phyloP scores from a whole-genome alignment of 2,888 invertebrate species.

The Eustalomyia histrio region DNA sequence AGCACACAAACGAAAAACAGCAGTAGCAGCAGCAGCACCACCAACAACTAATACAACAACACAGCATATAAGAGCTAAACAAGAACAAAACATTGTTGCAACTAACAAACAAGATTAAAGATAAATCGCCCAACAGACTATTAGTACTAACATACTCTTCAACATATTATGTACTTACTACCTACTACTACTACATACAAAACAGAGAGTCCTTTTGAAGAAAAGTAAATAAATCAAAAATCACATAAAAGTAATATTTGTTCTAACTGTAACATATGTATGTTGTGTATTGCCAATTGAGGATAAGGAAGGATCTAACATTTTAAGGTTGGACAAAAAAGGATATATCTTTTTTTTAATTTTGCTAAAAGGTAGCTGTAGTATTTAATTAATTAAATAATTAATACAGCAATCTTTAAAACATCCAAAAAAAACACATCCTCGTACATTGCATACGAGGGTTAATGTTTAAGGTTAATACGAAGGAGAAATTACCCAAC shows the following conservation, averaged over 20 bases:
- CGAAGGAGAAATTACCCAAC: too few relatives aligned
- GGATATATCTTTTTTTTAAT: neutral
- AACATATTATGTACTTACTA: neutral
- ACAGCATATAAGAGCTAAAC: constrained; percentile 9
- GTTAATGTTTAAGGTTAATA: neutral
- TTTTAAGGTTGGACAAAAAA: constrained; percentile 12
- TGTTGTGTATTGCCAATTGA: too few relatives aligned
- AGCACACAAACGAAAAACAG: constrained; percentile 9
- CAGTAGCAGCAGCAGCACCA: neutral
- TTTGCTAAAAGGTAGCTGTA: constrained; percentile 11
- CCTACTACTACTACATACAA: neutral
- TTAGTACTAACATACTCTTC: neutral
- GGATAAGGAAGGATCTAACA: too few relatives aligned
- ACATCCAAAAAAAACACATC: neutral
- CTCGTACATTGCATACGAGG: neutral
- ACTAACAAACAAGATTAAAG: constrained; percentile 9
- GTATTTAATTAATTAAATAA: constrained; percentile 41
- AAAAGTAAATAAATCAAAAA: constrained; percentile 10
- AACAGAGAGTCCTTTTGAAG: neutral
- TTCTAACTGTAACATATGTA: too few relatives aligned
- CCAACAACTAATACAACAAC: too few relatives aligned
- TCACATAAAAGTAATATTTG: neutral
- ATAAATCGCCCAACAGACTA: constrained; percentile 15
- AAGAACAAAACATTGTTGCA: constrained; percentile 29
- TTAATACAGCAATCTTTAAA: constrained; percentile 35